These are phyloP conservation scores for Drosophila vallismaia DNA, from an alignment of 2,888 invertebrate species.

Conservation along the genomic window DNA sequence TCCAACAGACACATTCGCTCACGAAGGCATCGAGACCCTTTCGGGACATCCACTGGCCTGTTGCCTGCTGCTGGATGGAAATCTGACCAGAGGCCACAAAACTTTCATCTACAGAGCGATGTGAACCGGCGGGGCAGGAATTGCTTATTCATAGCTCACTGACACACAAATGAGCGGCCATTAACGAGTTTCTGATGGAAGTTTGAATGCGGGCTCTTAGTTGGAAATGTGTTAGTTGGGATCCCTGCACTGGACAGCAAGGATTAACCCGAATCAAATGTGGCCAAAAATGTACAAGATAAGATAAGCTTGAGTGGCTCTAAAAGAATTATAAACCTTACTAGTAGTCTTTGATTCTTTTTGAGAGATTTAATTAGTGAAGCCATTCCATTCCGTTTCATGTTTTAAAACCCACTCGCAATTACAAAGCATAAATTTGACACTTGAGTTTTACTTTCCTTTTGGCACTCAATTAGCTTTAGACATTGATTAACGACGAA, in stretches of 20 bases:
- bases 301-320: conserved; percentile 24
- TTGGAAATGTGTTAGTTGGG: conserved; percentile 4
- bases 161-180: conserved; percentile 65
- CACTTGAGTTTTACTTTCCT: conserved; percentile 40
- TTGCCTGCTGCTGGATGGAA: conserved; percentile 26
- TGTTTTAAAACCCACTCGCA: conserved; percentile 8
- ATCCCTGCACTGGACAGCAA: conserved; percentile 34
- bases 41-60: conserved; percentile 19
- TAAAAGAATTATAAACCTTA: too few species aligned
- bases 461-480: conserved; percentile 59
- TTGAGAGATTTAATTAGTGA: neutral
- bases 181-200: conserved; percentile 50
- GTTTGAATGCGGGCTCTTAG: neutral
- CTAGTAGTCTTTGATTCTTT: neutral
- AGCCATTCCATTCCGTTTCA: neutral
- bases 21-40: conserved; percentile 3
- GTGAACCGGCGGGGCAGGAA: conserved; percentile 31
- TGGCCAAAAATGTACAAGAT: conserved; percentile 16
- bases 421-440: too few species aligned
- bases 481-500: conserved; percentile 34
- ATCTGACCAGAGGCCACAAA: conserved; percentile 42
- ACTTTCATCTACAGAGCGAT: conserved; percentile 50
- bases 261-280: conserved; percentile 43
- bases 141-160: conserved; percentile 73
- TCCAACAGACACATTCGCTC: conserved; percentile 1